Conservation (phyloP, 1,140 invertebrate genomes). For the Nasonia giraulti region DNA sequence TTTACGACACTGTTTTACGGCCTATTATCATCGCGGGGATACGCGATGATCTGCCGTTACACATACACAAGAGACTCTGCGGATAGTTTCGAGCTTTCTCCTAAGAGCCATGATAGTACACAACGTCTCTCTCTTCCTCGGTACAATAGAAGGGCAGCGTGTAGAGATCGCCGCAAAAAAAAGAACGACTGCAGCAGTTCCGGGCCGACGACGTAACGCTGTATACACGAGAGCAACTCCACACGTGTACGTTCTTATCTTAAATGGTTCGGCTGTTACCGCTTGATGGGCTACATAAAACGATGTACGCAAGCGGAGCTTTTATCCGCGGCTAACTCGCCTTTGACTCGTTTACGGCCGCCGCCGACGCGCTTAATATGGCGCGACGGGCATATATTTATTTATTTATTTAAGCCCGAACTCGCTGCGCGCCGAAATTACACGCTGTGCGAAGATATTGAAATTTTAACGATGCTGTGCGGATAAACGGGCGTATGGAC, state of each 20-base stretch:
- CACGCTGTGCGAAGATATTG: too few species aligned
- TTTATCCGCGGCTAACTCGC: not conserved
- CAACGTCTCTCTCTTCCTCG: too few species aligned
- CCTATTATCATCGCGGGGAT: slow-evolving; percentile 28
- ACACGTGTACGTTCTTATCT: slow-evolving; percentile 30
- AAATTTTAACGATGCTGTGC: too few species aligned
- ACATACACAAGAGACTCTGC: too few species aligned
- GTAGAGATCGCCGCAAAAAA: slow-evolving; percentile 3
- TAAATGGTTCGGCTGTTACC: slow-evolving; percentile 38
- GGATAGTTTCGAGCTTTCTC: slow-evolving; percentile 34
- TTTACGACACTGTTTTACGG: slow-evolving; percentile 37
- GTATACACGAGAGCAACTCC: slow-evolving; percentile 1
- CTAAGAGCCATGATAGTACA: not conserved
- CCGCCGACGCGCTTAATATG: not conserved
- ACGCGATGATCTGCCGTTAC: slow-evolving; percentile 17
- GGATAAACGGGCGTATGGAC: too few species aligned
- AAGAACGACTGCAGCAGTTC: not conserved
- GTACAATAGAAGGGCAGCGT: slow-evolving; percentile 2
- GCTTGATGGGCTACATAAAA: slow-evolving; percentile 42
- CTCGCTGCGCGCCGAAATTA: too few species aligned
- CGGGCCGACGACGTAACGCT: slow-evolving; percentile 7
- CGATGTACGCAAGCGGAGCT: not conserved
- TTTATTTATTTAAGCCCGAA: too few species aligned
- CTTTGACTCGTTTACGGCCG: not conserved
- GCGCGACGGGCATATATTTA: too few species aligned